Base-by-base conservation (phyloP, 2,888 invertebrate species). In the Antheraea yamamai region DNA sequence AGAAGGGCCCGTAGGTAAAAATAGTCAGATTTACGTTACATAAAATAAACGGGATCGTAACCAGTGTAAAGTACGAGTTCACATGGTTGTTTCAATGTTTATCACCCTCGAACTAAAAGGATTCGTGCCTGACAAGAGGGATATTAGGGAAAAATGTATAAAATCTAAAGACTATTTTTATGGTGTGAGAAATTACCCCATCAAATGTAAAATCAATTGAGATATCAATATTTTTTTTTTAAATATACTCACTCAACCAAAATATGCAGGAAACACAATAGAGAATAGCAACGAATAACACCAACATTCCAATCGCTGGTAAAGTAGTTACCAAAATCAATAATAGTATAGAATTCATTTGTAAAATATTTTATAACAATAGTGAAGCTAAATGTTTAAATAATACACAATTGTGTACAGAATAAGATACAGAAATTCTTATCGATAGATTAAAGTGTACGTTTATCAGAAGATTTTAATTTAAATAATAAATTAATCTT, bases 201-300 rank as follows among this genome's bases (percentile, higher is more conserved):
- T 12, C 12, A 47, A 12, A 47, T 0, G 47, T 47, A 47, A 47
- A 47, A 47, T 1, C 47, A 7, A n/a, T n/a, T 61, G 7, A 6
- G 23, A 30, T 4, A 66, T 14, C 30, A 30, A 23, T 30, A 30
- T 2, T n/a, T n/a, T n/a, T n/a, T n/a, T n/a, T n/a, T n/a, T n/a
- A n/a, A n/a, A n/a, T n/a, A 64, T 77, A 84, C 82, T 84, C 35
- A 82, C 82, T 71, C 1, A 80, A 75, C 83, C 81, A 80, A 2
- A 78, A 20, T 51, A 77, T 1, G 14, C 76, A 73, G 10, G 75
- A 75, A 20, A 79, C 73, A 8, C 77, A 10, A 12, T 71, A 72
- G 68, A 78, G 75, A 3, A 61, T 12, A 8, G 77, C 16, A n/a
- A 79, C 10, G 39, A 81, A 77, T 10, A 79, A 0, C 2, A 81